Conservation (phyloP, 2,888 invertebrate genomes). For the Neoascia interrupta region DNA sequence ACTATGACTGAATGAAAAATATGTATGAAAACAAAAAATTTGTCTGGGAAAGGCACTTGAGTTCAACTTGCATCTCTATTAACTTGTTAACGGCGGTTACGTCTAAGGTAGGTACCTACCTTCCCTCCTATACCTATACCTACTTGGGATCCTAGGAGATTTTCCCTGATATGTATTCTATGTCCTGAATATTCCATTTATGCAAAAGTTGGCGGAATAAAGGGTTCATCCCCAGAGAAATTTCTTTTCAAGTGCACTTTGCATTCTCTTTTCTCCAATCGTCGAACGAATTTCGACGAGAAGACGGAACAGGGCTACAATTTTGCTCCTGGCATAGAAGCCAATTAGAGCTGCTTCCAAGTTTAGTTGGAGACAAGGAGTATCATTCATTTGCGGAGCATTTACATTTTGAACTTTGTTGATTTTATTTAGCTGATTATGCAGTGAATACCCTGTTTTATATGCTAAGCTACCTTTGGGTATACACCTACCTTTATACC, state of each 20-base stretch:
- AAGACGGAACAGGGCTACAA: conserved; percentile 31
- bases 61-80: conserved; percentile 65
- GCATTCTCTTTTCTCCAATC: conserved; percentile 29
- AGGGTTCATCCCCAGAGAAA: conserved; percentile 67
- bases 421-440: conserved; percentile 60
- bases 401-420: conserved; percentile 64
- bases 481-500: too few relatives aligned
- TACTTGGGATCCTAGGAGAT: conserved; percentile 45
- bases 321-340: conserved; percentile 57
- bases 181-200: conserved; percentile 64
- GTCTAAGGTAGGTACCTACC: conserved; percentile 63
- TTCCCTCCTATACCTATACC: too few relatives aligned
- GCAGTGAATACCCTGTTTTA: conserved; percentile 11
- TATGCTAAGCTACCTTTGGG: too few relatives aligned
- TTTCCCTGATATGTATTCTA: conserved; percentile 35
- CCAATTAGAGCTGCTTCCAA: conserved; percentile 67
- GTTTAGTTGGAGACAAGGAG: conserved; percentile 32
- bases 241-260: conserved; percentile 69
- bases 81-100: conserved; percentile 66
- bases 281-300: conserved; percentile 14
- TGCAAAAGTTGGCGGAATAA: conserved; percentile 66
- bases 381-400: conserved; percentile 62
- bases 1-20: too few relatives aligned
- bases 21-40: conserved; percentile 65
- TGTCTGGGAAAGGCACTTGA: conserved; percentile 64